A percentile compares a stretch with the other conserved stretches of the same genome.
Evolutionary conservation across 1,140 invertebrate species (phyloP).

Genomic region (Gonioctena quinquepunctata): DNA sequence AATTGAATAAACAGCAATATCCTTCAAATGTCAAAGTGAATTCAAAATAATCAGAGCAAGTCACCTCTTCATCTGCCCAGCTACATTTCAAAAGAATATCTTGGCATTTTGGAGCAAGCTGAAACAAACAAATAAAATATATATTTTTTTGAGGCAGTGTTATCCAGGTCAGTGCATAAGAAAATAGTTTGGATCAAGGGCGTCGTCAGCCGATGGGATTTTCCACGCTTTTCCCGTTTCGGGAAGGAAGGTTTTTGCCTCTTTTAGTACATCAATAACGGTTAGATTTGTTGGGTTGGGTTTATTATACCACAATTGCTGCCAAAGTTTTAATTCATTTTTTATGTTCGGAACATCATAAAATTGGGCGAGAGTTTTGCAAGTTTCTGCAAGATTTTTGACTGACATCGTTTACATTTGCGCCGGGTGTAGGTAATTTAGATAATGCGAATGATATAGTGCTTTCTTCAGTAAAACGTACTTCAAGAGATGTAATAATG

Average conservation of each 20-base stretch:
- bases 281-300: neutral
- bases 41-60: conserved; percentile 10
- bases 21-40: conserved; percentile 12
- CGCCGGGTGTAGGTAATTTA: conserved; percentile 9
- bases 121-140: neutral
- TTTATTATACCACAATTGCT: conserved; percentile 9
- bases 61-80: neutral
- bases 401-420: conserved; percentile 19
- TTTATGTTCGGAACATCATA: conserved; percentile 11
- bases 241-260: no score
- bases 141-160: no score
- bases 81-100: conserved; percentile 7
- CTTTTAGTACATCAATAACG: conserved; percentile 6
- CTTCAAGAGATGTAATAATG: conserved; percentile 20
- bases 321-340: conserved; percentile 8
- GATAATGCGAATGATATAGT: conserved; percentile 17
- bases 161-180: no score
- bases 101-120: conserved; percentile 10
- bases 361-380: conserved; percentile 8
- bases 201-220: conserved; percentile 5
- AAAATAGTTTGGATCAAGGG: neutral
- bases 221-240: conserved; percentile 12
- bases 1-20: conserved; percentile 17
- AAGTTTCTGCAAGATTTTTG: conserved; percentile 14
- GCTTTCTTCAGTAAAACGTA: conserved; percentile 23